Evolutionary conservation across 2,113 vertebrate genomes (phyloP).

Genomic region (Leptodactylus fuscus): DNA sequence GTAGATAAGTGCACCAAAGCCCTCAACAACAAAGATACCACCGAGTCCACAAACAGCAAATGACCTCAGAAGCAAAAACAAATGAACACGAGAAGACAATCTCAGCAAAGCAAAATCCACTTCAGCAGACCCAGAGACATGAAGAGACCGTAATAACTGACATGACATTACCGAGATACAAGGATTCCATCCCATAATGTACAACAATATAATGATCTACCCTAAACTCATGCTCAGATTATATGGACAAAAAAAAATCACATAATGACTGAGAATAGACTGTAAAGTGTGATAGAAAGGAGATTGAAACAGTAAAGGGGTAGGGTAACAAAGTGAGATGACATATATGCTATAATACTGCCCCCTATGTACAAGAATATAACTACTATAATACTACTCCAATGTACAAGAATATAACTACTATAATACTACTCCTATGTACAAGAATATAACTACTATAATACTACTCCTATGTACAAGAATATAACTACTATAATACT

Average conservation of each 20-base stretch:
- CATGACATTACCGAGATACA: too few relatives aligned
- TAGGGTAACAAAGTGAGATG: too few relatives aligned
- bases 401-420: neutral
- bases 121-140: neutral
- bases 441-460: neutral
- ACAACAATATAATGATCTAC: too few relatives aligned
- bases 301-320: too few relatives aligned
- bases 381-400: too few relatives aligned
- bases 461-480: neutral
- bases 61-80: neutral
- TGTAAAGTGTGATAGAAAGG: too few relatives aligned
- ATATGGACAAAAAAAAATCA: too few relatives aligned
- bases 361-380: too few relatives aligned
- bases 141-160: neutral
- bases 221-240: too few relatives aligned
- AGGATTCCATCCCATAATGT: too few relatives aligned
- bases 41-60: neutral
- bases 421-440: neutral
- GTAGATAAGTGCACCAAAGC: neutral
- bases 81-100: too few relatives aligned
- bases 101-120: neutral
- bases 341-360: neutral
- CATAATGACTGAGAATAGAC: too few relatives aligned
- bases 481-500: slow-evolving; percentile 2
- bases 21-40: neutral